These are phyloP conservation scores for Ornithorhynchus anatinus DNA, from an alignment of 2,113 vertebrate genomes.

Conservation along the genomic window DNA sequence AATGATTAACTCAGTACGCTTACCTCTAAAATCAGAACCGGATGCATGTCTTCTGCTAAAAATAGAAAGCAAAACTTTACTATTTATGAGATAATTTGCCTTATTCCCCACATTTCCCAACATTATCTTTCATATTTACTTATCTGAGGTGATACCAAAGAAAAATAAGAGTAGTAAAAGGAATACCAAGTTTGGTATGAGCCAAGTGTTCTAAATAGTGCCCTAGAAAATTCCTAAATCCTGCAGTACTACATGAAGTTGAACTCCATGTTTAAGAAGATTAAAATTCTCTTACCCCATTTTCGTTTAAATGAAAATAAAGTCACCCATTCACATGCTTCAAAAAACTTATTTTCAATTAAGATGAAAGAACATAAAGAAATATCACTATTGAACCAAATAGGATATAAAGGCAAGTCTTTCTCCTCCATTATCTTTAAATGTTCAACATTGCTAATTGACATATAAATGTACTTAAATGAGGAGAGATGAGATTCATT, in stretches of 20 bases:
- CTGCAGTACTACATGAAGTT: too few species aligned
- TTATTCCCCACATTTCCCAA: not conserved
- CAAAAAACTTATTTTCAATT: not conserved
- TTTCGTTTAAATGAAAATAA: too few species aligned
- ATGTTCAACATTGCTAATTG: not conserved
- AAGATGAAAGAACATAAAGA: not conserved
- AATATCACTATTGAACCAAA: not conserved
- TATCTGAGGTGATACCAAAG: not conserved
- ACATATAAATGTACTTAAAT: not conserved
- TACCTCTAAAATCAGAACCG: slow-evolving; percentile 66
- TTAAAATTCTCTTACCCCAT: too few species aligned
- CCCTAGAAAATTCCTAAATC: too few species aligned
- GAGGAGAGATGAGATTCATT: not conserved
- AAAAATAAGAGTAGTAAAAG: not conserved
- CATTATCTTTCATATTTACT: not conserved
- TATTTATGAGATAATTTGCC: not conserved
- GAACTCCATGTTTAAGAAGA: too few species aligned
- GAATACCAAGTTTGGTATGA: too few species aligned
- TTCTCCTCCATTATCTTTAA: not conserved
- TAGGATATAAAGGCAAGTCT: not conserved
- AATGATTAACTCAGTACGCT: slow-evolving; percentile 6
- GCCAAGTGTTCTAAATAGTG: too few species aligned
- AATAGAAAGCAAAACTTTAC: slow-evolving; percentile 20
- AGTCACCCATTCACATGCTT: too few species aligned
- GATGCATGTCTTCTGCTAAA: slow-evolving; percentile 47